Evolutionary conservation across 1,140 invertebrate species (phyloP).

Genomic region (Drosophila santomea): DNA sequence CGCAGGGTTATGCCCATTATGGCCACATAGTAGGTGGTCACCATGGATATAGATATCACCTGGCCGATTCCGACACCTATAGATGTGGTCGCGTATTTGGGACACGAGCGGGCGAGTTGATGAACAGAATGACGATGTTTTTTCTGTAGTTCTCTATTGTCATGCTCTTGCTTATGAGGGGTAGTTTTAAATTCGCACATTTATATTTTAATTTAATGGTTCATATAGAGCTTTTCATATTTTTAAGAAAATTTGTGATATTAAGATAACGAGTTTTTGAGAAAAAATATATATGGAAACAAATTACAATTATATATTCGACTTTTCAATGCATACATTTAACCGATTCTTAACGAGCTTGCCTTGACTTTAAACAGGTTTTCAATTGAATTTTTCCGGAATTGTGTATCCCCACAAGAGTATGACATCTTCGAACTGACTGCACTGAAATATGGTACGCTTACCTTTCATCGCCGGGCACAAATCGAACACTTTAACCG

Average conservation of each 20-base stretch:
- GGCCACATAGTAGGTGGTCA: constrained; percentile 90
- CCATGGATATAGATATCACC: constrained; percentile 89
- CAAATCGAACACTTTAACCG: constrained; percentile 87
- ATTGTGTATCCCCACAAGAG: constrained; percentile 2
- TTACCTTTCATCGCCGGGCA: constrained; percentile 87
- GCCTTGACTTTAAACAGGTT: neutral
- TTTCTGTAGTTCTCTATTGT: constrained; percentile 7
- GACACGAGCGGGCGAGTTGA: constrained; percentile 24
- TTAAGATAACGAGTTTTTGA: too few species aligned
- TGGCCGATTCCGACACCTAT: constrained; percentile 91
- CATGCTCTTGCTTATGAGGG: constrained; percentile 6
- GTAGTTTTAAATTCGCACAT: neutral
- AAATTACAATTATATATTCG: too few species aligned
- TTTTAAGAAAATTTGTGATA: too few species aligned
- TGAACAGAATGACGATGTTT: constrained; percentile 35
- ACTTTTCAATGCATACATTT: neutral
- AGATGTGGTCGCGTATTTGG: constrained; percentile 37
- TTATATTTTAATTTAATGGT: too few species aligned
- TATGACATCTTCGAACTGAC: constrained; percentile 20
- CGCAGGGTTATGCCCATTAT: constrained; percentile 90
- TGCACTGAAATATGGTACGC: constrained; percentile 12
- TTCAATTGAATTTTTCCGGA: neutral
- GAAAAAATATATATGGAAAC: too few species aligned
- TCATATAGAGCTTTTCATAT: too few species aligned
- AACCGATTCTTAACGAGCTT: neutral